Evolutionary conservation across 2,113 vertebrate genomes (phyloP).

Genomic region (Tauraco erythrolophus): DNA sequence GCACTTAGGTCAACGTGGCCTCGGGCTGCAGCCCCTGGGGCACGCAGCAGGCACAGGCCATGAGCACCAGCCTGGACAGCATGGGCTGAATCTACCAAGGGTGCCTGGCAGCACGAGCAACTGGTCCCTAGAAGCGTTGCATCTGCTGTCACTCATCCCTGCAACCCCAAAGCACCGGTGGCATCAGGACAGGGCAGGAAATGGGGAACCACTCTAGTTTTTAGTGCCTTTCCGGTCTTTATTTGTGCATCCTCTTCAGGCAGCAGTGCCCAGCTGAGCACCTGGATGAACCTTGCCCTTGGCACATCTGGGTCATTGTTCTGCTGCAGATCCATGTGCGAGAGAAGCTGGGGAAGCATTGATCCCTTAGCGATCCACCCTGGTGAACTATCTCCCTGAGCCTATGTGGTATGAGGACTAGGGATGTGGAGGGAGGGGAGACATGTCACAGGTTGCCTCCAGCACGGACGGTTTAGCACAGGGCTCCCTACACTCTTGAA

Average conservation of each 20-base stretch:
- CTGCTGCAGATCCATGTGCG: too few relatives aligned
- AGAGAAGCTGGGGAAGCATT: not conserved
- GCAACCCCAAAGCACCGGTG: not conserved
- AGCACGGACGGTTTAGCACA: not conserved
- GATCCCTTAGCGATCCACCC: fast-evolving
- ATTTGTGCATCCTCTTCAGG: not conserved
- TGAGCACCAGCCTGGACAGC: fast-evolving
- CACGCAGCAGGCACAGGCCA: not conserved
- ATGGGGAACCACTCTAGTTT: not conserved
- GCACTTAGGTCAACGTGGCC: not conserved
- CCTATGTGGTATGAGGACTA: not conserved
- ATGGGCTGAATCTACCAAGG: not conserved
- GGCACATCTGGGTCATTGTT: not conserved
- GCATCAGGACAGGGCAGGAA: not conserved
- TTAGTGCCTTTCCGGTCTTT: not conserved
- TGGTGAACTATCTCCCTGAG: not conserved
- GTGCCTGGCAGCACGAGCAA: not conserved
- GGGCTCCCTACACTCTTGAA: not conserved
- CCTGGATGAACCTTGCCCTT: not conserved
- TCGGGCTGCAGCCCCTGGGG: not conserved
- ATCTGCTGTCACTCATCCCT: not conserved
- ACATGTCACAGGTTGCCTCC: not conserved
- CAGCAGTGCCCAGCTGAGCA: not conserved
- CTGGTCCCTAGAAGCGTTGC: not conserved
- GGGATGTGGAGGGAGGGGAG: not conserved